Base-by-base conservation (phyloP, 2,113 vertebrate genomes). In the Hypomesus transpacificus region DNA sequence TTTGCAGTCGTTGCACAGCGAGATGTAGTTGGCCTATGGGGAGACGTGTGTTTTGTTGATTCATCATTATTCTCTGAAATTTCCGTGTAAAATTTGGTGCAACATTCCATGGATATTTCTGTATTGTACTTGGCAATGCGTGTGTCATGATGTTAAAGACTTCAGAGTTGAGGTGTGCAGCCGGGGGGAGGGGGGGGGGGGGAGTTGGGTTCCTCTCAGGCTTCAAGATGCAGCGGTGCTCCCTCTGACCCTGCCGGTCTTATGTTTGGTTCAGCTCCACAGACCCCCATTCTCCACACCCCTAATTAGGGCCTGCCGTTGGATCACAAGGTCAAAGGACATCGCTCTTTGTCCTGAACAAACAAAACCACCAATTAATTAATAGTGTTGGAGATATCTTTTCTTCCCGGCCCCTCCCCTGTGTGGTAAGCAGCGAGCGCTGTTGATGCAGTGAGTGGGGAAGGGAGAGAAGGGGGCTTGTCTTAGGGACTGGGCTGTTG, bases 361-460 rank as follows among this genome's bases (percentile, higher is more conserved):
- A 87, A 87, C 76, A 82, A 78, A 79, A 70, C 66, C 74, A 64
- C 66, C 70, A 64, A 73, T 87, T 89, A 87, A 89, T 91, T 88
- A 87, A 82, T 79, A 76, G 8, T n/a, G 62, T 69, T 80, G 61
- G 54, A 13, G 63, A 65, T 63, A 31, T 39, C 31, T 68, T 34
- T 17, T 39, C 28, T 72, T 50, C 21, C 51, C 20, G 18, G 4
- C 16, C 22, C 1, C 34, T 65, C 63, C 34, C 34, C 31, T 34
- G n/a, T 50, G 18, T 39, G 17, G 61, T 46, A 2, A 50, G 34
- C 8, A 17, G 34, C 18, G 11, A 68, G 46, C 20, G 14, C 28
- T 76, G 73, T 80, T 77, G 68, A 60, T 80, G 74, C 72, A 68
- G 53, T 66, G 65, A 80, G 68, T 85, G 83, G 76, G 77, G 74